Evolutionary conservation across 1,140 invertebrate genomes (phyloP).

Genomic region (Antheraea mylitta): DNA sequence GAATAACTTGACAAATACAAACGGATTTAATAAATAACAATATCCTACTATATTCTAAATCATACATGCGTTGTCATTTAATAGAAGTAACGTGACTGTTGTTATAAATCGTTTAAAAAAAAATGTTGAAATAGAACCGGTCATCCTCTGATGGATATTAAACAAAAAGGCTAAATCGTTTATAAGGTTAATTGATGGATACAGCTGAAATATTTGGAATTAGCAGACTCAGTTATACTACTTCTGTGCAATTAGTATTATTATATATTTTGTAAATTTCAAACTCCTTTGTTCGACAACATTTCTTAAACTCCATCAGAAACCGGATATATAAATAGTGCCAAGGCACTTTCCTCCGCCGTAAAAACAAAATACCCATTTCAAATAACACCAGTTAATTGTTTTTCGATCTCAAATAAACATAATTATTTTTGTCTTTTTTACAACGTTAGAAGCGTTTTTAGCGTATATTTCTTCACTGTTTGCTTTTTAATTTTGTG

Average conservation of each 20-base stretch:
- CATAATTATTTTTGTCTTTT: neutral
- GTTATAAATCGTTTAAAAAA: no score
- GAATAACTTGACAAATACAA: no score
- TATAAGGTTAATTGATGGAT: slow-evolving; percentile 13
- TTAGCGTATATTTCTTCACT: neutral
- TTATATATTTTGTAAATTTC: neutral
- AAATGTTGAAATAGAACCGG: no score
- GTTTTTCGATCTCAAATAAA: neutral
- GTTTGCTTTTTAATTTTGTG: neutral
- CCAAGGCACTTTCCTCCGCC: neutral
- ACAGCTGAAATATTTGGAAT: neutral
- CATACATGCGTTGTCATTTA: neutral
- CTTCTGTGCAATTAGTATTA: neutral
- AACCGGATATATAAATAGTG: neutral
- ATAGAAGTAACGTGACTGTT: neutral
- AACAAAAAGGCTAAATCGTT: slow-evolving; percentile 19
- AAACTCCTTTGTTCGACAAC: neutral
- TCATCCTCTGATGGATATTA: slow-evolving; percentile 19
- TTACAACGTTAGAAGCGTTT: neutral
- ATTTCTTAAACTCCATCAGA: neutral
- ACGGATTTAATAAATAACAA: neutral
- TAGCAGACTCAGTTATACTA: neutral
- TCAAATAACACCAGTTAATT: neutral
- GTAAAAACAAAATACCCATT: neutral
- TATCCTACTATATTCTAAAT: neutral